Conservation (phyloP, 2,888 invertebrate species). For the Tipula confusa region DNA sequence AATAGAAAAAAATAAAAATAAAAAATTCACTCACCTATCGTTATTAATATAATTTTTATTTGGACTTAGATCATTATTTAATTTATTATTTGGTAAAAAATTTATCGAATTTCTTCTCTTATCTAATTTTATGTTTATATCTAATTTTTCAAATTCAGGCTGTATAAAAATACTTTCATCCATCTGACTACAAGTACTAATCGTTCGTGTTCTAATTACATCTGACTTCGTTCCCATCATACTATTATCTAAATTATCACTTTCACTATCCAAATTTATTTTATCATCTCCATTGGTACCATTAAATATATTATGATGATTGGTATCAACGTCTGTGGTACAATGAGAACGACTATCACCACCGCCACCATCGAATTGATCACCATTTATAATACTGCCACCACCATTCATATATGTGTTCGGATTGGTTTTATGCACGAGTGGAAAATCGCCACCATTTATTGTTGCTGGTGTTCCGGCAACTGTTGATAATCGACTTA, state of each 20-base stretch:
- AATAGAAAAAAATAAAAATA: not conserved
- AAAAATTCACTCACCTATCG: slow-evolving; percentile 26
- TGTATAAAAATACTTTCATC: slow-evolving; percentile 45
- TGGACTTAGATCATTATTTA: slow-evolving; percentile 41
- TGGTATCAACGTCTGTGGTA: not conserved
- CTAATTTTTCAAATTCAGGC: slow-evolving; percentile 44
- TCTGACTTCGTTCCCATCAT: not conserved
- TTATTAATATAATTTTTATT: slow-evolving; percentile 39
- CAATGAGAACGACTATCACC: too few relatives aligned
- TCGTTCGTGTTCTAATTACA: not conserved
- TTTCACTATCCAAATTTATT: not conserved
- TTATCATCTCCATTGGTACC: not conserved
- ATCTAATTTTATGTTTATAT: slow-evolving; percentile 43
- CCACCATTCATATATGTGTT: not conserved
- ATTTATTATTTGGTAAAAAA: slow-evolving; percentile 38
- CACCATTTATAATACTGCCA: not conserved
- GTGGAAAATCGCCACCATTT: not conserved
- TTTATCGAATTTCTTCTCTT: slow-evolving; percentile 34
- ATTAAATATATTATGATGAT: not conserved
- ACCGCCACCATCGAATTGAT: slow-evolving; percentile 28
- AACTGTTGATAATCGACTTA: not conserved
- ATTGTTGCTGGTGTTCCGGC: not conserved
- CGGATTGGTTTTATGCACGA: not conserved
- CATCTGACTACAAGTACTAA: slow-evolving; percentile 38
- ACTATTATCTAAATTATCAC: slow-evolving; percentile 32